phyloP scores from a whole-genome alignment of 2,888 invertebrate species.

The Pyrrhosoma nymphula region DNA sequence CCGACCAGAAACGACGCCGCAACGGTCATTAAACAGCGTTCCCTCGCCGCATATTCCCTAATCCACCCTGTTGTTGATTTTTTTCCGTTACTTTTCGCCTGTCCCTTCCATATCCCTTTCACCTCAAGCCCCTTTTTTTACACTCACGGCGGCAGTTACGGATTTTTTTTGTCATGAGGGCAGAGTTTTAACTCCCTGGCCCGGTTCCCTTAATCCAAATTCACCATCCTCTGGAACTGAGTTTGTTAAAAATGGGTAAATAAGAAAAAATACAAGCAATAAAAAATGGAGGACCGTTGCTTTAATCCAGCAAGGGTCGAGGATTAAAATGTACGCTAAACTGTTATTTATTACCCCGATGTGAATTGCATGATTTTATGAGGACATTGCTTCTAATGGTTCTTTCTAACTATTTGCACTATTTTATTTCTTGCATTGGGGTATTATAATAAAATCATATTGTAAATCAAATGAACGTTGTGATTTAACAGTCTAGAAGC shows the following conservation, averaged over 20 bases:
- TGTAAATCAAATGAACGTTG: too few species aligned
- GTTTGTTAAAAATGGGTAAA: background rate
- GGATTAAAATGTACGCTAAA: background rate
- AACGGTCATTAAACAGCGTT: background rate
- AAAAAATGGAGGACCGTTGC: background rate
- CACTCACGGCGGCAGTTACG: background rate
- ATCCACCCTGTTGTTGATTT: background rate
- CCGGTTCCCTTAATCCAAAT: background rate
- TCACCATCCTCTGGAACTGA: background rate
- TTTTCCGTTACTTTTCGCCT: background rate
- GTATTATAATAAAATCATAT: too few species aligned
- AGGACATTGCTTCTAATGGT: too few species aligned
- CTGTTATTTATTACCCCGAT: too few species aligned
- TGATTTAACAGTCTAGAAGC: too few species aligned
- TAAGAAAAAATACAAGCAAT: background rate
- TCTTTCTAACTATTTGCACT: too few species aligned
- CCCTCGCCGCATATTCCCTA: background rate
- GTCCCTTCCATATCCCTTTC: background rate
- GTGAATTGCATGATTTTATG: too few species aligned
- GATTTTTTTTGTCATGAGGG: background rate
- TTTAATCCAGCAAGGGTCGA: background rate
- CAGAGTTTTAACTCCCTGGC: too few species aligned
- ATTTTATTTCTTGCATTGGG: too few species aligned
- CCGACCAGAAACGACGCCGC: background rate
- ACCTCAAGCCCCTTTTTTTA: background rate